Evolutionary conservation across 2,888 invertebrate species (phyloP), one percentile per base, ranked within the genome.

Genomic region (Entomobrya multifasciata): DNA sequence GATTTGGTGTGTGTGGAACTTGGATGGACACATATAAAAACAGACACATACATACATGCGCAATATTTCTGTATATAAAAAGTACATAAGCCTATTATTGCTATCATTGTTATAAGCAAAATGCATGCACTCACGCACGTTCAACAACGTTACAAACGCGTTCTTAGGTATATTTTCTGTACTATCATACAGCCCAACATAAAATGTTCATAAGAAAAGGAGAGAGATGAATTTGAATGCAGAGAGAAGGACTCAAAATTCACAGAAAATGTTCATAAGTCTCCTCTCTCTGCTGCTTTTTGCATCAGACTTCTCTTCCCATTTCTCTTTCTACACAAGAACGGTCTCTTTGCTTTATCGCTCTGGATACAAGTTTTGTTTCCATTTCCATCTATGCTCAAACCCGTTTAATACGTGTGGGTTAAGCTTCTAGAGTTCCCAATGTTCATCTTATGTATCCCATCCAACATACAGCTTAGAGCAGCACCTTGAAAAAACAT

Each of bases 241-340:
- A 55, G 25, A 72, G 74, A 70, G 70, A 47, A 47, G 70, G 70
- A 47, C 70, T 70, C n/a, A n/a, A n/a, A 47, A 70, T 70, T 70
- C 70, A 74, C n/a, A n/a, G 74, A 76, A 76, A n/a, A n/a, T n/a
- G n/a, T n/a, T 57, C 41, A 57, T 55, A 47, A 70, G 47, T 44
- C 47, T 70, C 47, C 44, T 13, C n/a, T n/a, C n/a, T n/a, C 17
- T 36, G 17, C 25, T 0, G 22, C n/a, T n/a, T n/a, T n/a, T n/a
- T n/a, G n/a, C n/a, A n/a, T n/a, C n/a, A n/a, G n/a, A n/a, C n/a
- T n/a, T n/a, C n/a, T n/a, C n/a, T n/a, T n/a, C n/a, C n/a, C n/a
- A n/a, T n/a, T 11, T 57, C 6, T 57, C 13, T 0, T 20, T 22
- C 1, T 49, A 17, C 1, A 57, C 6, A 55, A n/a, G 20, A 76